These are phyloP conservation scores for Drosophila neonasuta DNA, from an alignment of 2,888 invertebrate species.

Conservation along the genomic window DNA sequence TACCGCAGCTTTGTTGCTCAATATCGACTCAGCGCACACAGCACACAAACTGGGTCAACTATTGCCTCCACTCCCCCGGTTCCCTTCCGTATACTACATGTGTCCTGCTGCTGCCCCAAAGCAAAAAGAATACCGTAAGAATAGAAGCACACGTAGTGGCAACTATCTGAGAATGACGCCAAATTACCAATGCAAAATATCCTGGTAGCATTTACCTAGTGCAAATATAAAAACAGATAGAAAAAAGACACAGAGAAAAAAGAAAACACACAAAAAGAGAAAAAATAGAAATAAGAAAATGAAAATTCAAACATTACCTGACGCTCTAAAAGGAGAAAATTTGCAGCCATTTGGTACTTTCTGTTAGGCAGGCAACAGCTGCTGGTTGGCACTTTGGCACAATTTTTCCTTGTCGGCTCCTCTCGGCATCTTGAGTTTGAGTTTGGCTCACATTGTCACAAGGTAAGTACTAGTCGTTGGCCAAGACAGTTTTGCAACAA, in stretches of 20 bases:
- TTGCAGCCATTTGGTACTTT: constrained; percentile 52
- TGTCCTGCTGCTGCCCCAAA: constrained; percentile 3
- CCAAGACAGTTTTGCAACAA: constrained; percentile 29
- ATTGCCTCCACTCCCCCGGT: not conserved
- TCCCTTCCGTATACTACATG: not conserved
- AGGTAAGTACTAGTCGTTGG: constrained; percentile 39
- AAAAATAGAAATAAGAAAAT: constrained; percentile 47
- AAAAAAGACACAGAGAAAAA: not conserved
- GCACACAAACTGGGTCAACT: constrained; percentile 66
- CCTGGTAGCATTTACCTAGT: constrained; percentile 68
- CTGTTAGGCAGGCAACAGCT: constrained; percentile 46
- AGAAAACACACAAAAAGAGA: not conserved
- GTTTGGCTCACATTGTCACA: constrained; percentile 67
- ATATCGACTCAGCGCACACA: constrained; percentile 52
- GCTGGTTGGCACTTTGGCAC: constrained; percentile 47
- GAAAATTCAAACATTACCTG: constrained; percentile 67
- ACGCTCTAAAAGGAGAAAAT: constrained; percentile 48
- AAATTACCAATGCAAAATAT: constrained; percentile 76
- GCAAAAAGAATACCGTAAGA: constrained; percentile 23
- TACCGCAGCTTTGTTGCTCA: constrained; percentile 69
- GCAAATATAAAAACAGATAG: constrained; percentile 51
- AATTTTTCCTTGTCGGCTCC: constrained; percentile 13
- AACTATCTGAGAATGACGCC: constrained; percentile 75
- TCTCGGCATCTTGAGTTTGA: constrained; percentile 29
- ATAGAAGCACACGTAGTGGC: constrained; percentile 60